Percentiles rank a stretch among this genome's conserved stretches.
Evolutionary conservation across 2,113 vertebrate genomes (phyloP).

Genomic region (Cavia aperea): DNA sequence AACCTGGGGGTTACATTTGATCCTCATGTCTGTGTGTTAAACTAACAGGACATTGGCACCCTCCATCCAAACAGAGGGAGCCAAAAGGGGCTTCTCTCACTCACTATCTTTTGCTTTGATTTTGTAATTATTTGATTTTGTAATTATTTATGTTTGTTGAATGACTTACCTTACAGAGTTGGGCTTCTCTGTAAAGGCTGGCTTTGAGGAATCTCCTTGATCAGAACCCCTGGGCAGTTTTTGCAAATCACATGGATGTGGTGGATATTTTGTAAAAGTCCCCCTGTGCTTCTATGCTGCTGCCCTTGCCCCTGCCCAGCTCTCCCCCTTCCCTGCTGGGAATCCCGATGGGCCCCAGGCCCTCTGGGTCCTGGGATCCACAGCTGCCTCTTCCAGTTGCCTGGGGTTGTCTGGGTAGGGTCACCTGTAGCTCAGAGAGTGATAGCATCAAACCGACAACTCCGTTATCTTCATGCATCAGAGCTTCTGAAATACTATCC

Average conservation of each 20-base stretch:
- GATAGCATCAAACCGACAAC: not conserved
- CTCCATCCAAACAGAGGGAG: not conserved
- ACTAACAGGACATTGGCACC: not conserved
- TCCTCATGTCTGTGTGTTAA: not conserved
- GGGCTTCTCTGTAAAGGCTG: not conserved
- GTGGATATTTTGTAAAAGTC: not conserved
- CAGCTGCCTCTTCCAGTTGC: not conserved
- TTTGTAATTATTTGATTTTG: not conserved
- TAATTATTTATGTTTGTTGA: not conserved
- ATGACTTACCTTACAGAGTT: not conserved
- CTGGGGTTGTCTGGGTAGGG: not conserved
- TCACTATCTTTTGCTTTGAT: not conserved
- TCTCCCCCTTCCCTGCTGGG: not conserved
- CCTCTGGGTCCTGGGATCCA: not conserved
- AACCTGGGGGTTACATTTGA: not conserved
- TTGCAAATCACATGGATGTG: not conserved
- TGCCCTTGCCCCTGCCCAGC: not conserved
- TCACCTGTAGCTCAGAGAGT: not conserved
- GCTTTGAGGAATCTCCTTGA: not conserved
- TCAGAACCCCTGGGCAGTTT: not conserved
- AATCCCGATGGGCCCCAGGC: not conserved
- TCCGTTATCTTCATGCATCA: not conserved
- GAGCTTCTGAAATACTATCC: slow-evolving; percentile 56
- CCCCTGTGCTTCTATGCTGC: not conserved
- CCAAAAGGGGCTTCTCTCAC: not conserved